A percentile compares a stretch with the other conserved stretches of the same genome.
These are phyloP conservation scores for Bufo bufo DNA, from an alignment of 2,113 vertebrate species.

Conservation along the genomic window DNA sequence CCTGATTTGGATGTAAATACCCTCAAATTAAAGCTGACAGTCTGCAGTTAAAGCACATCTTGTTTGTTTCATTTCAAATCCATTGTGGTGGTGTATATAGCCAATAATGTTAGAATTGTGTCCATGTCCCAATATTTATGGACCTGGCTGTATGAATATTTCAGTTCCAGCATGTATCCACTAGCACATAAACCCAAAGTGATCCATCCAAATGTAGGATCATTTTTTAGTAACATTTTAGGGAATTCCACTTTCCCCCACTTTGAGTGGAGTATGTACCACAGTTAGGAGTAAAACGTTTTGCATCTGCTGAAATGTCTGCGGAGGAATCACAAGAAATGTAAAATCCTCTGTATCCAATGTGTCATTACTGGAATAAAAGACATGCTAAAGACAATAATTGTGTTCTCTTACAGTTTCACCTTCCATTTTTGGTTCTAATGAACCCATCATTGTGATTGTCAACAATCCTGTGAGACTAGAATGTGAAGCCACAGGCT, in stretches of 20 bases:
- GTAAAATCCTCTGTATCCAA: not conserved
- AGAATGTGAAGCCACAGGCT: conserved; percentile 90
- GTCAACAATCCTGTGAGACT: conserved; percentile 85
- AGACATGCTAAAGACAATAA: not conserved
- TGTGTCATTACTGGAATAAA: not conserved
- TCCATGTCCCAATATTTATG: too few species aligned
- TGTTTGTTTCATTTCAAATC: too few species aligned
- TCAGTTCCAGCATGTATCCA: not conserved
- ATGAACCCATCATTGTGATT: conserved; percentile 79
- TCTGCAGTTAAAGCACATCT: too few species aligned
- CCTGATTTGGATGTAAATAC: too few species aligned
- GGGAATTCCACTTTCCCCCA: not conserved
- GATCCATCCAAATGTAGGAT: not conserved
- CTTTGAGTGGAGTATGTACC: not conserved
- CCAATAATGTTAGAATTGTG: too few species aligned
- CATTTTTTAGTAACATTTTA: not conserved
- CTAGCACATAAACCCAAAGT: too few species aligned
- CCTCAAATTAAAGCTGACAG: too few species aligned
- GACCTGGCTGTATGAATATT: too few species aligned
- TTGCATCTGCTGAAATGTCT: too few species aligned
- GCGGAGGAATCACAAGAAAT: not conserved
- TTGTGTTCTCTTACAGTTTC: conserved; percentile 71
- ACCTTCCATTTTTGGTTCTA: conserved; percentile 85
- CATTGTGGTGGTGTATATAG: too few species aligned
- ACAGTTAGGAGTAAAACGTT: not conserved